Percentiles rank a stretch among this genome's conserved stretches.
Evolutionary conservation across 2,888 invertebrate genomes (phyloP).

Genomic region (Ectemnius continuus): DNA sequence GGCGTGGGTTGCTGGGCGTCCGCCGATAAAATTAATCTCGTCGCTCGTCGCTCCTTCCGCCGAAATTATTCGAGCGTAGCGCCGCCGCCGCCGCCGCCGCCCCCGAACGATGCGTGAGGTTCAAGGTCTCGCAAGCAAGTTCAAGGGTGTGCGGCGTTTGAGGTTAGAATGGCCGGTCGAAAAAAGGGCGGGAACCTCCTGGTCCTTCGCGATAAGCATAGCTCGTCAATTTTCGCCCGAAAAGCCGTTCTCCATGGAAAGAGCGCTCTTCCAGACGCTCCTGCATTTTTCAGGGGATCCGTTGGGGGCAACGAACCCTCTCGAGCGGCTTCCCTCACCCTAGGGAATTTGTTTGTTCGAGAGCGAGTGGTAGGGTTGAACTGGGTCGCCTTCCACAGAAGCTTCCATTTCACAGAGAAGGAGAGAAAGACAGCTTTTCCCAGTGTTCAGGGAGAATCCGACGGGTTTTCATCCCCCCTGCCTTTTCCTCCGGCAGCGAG

Average conservation of each 20-base stretch:
- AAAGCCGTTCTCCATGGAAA: too few species aligned
- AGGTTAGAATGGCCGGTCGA: background rate
- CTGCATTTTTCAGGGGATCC: too few species aligned
- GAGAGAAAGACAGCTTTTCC: too few species aligned
- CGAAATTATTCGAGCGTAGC: background rate
- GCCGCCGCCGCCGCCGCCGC: background rate
- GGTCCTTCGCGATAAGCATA: background rate
- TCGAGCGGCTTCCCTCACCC: too few species aligned
- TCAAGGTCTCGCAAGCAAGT: conserved; percentile 25
- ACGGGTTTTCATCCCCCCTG: too few species aligned
- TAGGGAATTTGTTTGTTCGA: too few species aligned
- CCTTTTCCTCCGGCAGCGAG: too few species aligned
- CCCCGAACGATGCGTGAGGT: background rate
- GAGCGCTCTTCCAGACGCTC: too few species aligned
- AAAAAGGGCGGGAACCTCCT: conserved; percentile 3
- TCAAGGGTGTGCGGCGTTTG: conserved; percentile 25
- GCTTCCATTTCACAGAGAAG: background rate
- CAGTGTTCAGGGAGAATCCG: too few species aligned
- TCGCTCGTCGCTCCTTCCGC: background rate
- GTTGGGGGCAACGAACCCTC: too few species aligned
- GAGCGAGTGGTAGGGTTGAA: background rate
- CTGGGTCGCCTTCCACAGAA: conserved; percentile 3
- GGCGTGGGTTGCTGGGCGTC: background rate
- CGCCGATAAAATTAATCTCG: conserved; percentile 15
- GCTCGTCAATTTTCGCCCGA: background rate